A percentile compares a stretch with the other conserved stretches of the same genome.
Conservation (phyloP, 2,888 invertebrate species). For the Homarus gammarus region DNA sequence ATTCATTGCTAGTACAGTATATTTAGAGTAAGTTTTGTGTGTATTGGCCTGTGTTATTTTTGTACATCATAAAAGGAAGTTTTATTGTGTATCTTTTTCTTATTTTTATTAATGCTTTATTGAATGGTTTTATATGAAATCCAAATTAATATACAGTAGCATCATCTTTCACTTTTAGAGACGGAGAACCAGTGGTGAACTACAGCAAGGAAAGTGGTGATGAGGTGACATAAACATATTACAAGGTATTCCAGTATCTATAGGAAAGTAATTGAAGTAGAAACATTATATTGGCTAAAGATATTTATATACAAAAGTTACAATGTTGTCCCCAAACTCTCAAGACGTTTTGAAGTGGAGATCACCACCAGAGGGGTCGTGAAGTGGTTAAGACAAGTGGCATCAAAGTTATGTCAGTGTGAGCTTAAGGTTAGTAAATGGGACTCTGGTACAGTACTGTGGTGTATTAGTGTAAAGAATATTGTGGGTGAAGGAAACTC, state of each 20-base stretch:
- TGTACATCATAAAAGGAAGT: too few relatives aligned
- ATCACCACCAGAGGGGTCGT: not conserved
- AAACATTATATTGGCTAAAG: not conserved
- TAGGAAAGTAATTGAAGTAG: not conserved
- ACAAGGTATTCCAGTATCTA: not conserved
- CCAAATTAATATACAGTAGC: too few relatives aligned
- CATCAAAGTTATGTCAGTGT: not conserved
- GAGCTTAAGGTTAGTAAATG: not conserved
- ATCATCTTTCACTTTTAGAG: not conserved
- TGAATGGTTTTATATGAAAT: too few relatives aligned
- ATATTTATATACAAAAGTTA: not conserved
- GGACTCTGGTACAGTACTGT: not conserved
- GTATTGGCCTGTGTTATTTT: too few relatives aligned
- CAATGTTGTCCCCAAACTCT: not conserved
- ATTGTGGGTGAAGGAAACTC: not conserved
- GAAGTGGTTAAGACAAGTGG: too few relatives aligned
- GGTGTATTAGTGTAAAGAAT: not conserved
- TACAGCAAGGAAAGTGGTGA: not conserved
- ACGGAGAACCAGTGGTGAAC: conserved; percentile 36
- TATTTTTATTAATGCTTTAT: too few relatives aligned
- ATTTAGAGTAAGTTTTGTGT: too few relatives aligned
- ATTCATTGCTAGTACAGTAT: too few relatives aligned
- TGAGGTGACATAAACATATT: conserved; percentile 8
- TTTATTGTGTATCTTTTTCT: too few relatives aligned
- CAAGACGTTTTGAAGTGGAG: not conserved